These are phyloP conservation scores for Pavo muticus DNA, from an alignment of 2,113 vertebrate genomes.

Conservation along the genomic window DNA sequence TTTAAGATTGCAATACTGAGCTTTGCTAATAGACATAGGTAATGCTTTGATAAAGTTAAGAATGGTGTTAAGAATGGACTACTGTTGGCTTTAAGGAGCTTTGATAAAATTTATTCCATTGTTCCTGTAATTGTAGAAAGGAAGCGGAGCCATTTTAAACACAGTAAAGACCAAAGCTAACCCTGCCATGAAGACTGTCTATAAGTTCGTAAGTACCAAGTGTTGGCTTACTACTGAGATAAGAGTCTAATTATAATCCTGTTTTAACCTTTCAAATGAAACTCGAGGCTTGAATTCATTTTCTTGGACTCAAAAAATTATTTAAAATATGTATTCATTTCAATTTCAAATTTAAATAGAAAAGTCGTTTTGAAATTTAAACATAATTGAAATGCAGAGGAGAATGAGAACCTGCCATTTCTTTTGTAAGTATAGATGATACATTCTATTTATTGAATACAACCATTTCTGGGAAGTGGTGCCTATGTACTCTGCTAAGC, in stretches of 20 bases:
- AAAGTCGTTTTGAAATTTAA: constrained; percentile 46
- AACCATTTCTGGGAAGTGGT: background rate
- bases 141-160: constrained; percentile 97
- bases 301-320: constrained; percentile 21
- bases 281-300: background rate
- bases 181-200: constrained; percentile 98
- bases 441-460: constrained; percentile 44
- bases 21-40: constrained; percentile 1
- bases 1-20: background rate
- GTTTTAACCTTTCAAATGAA: constrained; percentile 5
- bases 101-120: constrained; percentile 44
- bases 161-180: constrained; percentile 98
- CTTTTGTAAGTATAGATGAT: constrained; percentile 23
- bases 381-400: constrained; percentile 22
- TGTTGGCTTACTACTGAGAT: constrained; percentile 38
- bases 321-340: constrained; percentile 20
- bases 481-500: constrained; percentile 26
- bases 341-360: constrained; percentile 32
- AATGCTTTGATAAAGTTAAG: constrained; percentile 31
- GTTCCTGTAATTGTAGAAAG: constrained; percentile 86
- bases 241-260: constrained; percentile 38
- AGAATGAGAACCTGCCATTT: constrained; percentile 35
- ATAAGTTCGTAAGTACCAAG: constrained; percentile 93
- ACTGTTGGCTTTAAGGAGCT: constrained; percentile 53
- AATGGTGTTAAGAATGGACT: constrained; percentile 37